Base-by-base conservation (phyloP, 2,888 invertebrate genomes). In the Eupithecia vulgata region DNA sequence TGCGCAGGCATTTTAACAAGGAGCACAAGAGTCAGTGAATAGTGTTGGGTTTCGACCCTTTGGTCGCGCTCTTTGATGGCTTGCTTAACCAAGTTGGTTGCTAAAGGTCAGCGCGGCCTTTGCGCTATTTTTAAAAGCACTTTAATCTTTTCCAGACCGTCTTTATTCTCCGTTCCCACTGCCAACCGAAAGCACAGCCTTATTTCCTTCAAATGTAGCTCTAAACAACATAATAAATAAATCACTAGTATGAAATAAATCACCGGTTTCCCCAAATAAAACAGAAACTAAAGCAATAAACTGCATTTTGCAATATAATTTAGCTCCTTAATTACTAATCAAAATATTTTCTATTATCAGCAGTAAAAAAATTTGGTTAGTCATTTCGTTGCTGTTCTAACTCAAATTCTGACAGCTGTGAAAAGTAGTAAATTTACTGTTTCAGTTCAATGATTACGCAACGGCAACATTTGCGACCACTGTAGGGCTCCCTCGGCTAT, bases 401-500 rank as follows among this genome's bases (percentile, higher is more conserved):
- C 8, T 21, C 52, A 10, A 52, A 48, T n/a, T 6, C 0, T n/a
- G 8, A 48, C n/a, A 48, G 6, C n/a, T 10, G 1, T 48, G n/a
- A 8, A 17, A 48, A 48, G 3, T 21, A 48, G 57, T 57, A 57
- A 25, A 5, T 25, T 5, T 25, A 57, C 5, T 4, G 25, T 57
- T 57, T 57, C 57, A 57, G 57, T 21, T 34, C 30, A 52, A 37
- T 37, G 52, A 35, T 72, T 73, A 70, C 70, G 65, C 73, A 78
- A 72, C 68, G 68, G 75, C 74, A 62, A 70, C 34, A 65, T 72
- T 71, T 81, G 80, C 37, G 68, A 5, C 80, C 84, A 88, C 72
- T 88, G 82, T 84, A 62, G 84, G 82, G 73, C 79, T 30, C 42
- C n/a, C 84, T 59, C n/a, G 77, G 81, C 85, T 88, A 89, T 88